Conservation (phyloP, 2,797 vertebrate species). For the Dryobates pubescens region DNA sequence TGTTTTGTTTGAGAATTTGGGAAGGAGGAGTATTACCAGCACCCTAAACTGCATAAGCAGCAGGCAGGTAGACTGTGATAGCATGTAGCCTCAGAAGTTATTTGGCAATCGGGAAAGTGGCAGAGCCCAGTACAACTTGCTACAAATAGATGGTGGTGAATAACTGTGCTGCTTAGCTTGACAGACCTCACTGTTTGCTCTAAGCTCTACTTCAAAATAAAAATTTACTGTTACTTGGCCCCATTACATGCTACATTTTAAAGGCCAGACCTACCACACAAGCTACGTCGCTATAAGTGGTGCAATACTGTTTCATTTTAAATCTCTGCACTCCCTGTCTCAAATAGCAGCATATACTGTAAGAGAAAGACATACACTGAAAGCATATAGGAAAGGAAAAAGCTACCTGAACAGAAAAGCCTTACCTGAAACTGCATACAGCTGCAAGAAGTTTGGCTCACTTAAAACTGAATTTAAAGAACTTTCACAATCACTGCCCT, state of each 20-base stretch:
- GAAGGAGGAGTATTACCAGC: neutral
- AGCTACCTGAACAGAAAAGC: neutral
- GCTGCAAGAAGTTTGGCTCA: neutral
- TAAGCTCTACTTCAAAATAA: neutral
- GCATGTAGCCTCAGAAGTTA: neutral
- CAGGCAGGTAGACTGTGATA: neutral
- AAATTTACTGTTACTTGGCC: neutral
- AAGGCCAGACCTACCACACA: neutral
- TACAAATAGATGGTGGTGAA: neutral
- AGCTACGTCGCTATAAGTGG: neutral
- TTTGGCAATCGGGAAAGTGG: neutral
- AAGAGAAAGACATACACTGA: neutral
- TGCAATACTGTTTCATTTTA: neutral
- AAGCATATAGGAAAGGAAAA: neutral
- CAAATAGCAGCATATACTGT: fast-evolving
- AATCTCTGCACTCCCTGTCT: neutral
- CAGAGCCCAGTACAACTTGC: neutral
- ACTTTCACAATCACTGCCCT: neutral
- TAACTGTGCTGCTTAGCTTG: neutral
- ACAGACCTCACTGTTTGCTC: neutral
- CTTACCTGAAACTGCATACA: neutral
- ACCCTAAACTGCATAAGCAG: neutral
- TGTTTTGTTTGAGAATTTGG: neutral
- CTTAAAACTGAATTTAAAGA: neutral
- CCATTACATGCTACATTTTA: neutral